phyloP scores from a whole-genome alignment of 1,140 invertebrate genomes.

The Grapholita molesta region DNA sequence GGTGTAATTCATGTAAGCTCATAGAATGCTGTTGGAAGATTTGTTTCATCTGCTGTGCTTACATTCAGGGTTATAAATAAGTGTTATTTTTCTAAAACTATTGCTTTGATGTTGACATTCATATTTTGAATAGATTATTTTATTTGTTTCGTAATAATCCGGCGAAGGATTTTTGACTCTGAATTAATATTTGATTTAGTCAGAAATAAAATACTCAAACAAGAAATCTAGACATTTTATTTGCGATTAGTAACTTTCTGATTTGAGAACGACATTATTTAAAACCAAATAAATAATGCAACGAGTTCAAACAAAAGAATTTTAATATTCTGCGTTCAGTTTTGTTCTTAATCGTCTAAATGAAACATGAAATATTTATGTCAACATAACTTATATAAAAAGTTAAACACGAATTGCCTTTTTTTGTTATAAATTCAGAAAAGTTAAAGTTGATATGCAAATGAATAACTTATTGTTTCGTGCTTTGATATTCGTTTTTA shows the following conservation, averaged over 20 bases:
- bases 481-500: background rate
- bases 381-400: background rate
- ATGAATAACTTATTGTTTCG: background rate
- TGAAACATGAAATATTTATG: constrained; percentile 1
- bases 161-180: too few species aligned
- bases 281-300: background rate
- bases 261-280: background rate
- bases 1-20: background rate
- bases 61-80: too few species aligned
- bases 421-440: background rate
- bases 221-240: background rate
- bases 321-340: background rate
- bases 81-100: too few species aligned
- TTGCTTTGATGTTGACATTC: background rate
- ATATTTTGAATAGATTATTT: background rate
- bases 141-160: too few species aligned
- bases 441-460: background rate
- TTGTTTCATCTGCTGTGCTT: too few species aligned
- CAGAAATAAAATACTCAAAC: background rate
- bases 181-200: too few species aligned
- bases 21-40: too few species aligned
- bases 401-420: background rate
- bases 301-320: background rate
- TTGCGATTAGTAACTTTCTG: background rate
- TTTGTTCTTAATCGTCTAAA: background rate